Conservation (phyloP, 2,113 vertebrate genomes). For the Falco punctatus region DNA sequence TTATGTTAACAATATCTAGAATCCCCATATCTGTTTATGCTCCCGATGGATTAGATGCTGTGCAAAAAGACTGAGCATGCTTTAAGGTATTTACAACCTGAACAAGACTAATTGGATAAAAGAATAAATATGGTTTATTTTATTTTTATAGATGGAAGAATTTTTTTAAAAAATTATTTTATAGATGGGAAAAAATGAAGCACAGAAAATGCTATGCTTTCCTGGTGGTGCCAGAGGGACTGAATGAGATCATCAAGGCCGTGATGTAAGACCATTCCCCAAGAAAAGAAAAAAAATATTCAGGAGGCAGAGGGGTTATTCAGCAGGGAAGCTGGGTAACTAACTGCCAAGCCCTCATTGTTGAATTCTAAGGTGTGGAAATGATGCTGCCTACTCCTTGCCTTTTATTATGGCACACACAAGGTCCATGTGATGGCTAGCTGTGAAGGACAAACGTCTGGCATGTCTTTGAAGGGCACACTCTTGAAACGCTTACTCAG, state of each 20-base stretch:
- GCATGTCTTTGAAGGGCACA: background rate
- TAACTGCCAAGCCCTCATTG: background rate
- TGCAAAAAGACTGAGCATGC: background rate
- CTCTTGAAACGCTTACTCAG: background rate
- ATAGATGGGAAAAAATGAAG: background rate
- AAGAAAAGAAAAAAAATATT: background rate
- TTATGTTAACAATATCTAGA: background rate
- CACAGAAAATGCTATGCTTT: background rate
- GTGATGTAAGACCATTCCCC: background rate
- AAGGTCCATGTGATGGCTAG: background rate
- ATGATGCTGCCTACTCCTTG: background rate
- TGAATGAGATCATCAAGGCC: background rate
- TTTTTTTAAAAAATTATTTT: background rate
- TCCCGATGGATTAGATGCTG: background rate
- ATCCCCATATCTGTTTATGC: background rate
- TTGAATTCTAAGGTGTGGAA: background rate
- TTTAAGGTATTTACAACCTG: background rate
- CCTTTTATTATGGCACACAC: background rate
- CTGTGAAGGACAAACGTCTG: background rate
- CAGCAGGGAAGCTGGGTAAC: background rate
- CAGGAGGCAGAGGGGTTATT: background rate
- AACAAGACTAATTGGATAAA: background rate
- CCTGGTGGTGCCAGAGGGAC: background rate
- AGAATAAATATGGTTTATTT: background rate
- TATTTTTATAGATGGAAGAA: background rate